Evolutionary conservation across 2,888 invertebrate species (phyloP).

Genomic region (Odontomyia ornata): DNA sequence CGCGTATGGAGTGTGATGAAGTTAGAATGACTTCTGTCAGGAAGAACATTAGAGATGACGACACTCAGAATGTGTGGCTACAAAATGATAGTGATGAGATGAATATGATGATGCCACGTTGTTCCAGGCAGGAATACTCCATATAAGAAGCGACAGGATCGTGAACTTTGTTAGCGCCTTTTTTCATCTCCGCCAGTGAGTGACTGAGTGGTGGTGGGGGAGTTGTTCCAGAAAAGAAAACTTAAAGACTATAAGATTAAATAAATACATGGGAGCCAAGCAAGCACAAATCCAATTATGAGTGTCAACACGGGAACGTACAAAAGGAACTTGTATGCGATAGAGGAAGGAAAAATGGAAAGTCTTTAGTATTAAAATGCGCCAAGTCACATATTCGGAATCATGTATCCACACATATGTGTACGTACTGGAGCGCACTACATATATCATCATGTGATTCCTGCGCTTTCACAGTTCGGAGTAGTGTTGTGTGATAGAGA

Average conservation of each 20-base stretch:
- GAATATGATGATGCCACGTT: too few relatives aligned
- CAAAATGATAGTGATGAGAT: neutral
- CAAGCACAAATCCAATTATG: conserved; percentile 37
- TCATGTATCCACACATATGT: too few relatives aligned
- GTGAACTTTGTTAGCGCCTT: conserved; percentile 30
- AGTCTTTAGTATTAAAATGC: too few relatives aligned
- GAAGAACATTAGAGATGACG: neutral
- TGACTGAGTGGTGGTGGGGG: neutral
- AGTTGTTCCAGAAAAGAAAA: neutral
- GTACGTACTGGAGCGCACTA: too few relatives aligned
- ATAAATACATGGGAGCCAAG: conserved; percentile 20
- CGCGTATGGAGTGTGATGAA: too few relatives aligned
- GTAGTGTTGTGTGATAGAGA: too few relatives aligned
- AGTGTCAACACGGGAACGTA: conserved; percentile 23
- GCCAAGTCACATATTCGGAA: too few relatives aligned
- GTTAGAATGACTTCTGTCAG: neutral
- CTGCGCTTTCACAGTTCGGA: too few relatives aligned
- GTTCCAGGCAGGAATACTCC: too few relatives aligned
- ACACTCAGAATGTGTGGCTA: neutral
- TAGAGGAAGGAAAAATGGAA: too few relatives aligned
- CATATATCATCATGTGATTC: too few relatives aligned
- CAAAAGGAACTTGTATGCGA: neutral
- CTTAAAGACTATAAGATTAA: conserved; percentile 6
- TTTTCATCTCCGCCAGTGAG: neutral
- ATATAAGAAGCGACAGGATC: neutral